phyloP scores from a whole-genome alignment of 2,888 invertebrate species.

The Argyresthia albistria region DNA sequence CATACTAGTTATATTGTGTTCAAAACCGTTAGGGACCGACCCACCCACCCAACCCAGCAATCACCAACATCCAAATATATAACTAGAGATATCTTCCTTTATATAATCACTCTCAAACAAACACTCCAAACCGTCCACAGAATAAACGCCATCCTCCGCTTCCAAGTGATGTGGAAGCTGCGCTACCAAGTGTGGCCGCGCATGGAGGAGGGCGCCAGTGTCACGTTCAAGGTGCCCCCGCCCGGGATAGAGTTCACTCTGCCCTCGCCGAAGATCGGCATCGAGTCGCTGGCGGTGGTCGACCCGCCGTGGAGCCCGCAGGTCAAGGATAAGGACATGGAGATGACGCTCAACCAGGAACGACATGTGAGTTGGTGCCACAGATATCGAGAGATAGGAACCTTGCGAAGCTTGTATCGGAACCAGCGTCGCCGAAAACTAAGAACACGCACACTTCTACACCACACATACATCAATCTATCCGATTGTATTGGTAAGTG shows the following conservation, averaged over 20 bases:
- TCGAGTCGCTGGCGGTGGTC: constrained; percentile 93
- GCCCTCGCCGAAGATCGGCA: constrained; percentile 98
- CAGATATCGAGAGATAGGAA: too few relatives aligned
- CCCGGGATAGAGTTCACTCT: constrained; percentile 99
- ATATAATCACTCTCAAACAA: too few relatives aligned
- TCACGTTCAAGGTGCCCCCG: constrained; percentile 97
- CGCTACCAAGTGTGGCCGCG: constrained; percentile 99
- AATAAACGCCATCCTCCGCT: constrained; percentile 73
- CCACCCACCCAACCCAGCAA: too few relatives aligned
- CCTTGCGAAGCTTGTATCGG: too few relatives aligned
- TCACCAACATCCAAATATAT: too few relatives aligned
- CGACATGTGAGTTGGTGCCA: constrained; percentile 82
- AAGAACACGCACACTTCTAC: too few relatives aligned
- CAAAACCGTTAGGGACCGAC: too few relatives aligned
- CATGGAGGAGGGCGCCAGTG: constrained; percentile 98
- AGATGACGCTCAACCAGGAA: constrained; percentile 98
- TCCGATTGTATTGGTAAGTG: too few relatives aligned
- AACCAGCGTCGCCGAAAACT: too few relatives aligned
- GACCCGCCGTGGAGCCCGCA: constrained; percentile 99
- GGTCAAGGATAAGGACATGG: constrained; percentile 98
- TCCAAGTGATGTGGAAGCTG: constrained; percentile 96
- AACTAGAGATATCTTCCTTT: too few relatives aligned
- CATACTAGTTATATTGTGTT: too few relatives aligned
- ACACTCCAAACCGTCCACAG: constrained; percentile 24
- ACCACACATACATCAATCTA: too few relatives aligned